Percentiles rank a stretch among this genome's conserved stretches.
Evolutionary conservation across 2,888 invertebrate genomes (phyloP).

Genomic region (Pherbina coryleti): DNA sequence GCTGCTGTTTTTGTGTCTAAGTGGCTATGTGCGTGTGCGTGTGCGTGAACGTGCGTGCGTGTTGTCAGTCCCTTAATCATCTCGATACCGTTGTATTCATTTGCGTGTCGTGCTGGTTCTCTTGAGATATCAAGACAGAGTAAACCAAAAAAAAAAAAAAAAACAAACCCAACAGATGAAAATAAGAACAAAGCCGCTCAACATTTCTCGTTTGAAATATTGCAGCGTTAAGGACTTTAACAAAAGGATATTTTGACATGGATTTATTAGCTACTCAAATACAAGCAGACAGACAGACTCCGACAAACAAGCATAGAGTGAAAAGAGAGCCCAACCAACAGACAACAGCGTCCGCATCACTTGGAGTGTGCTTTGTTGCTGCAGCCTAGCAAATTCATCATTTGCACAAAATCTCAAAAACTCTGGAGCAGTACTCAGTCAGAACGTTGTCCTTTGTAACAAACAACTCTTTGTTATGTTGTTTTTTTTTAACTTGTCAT

Average conservation of each 20-base stretch:
- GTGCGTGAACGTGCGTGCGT: constrained; percentile 4
- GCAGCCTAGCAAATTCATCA: not conserved
- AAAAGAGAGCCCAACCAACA: no score
- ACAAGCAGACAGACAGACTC: not conserved
- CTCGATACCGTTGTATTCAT: constrained; percentile 14
- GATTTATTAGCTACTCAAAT: constrained; percentile 28
- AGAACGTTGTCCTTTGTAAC: no score
- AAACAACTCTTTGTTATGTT: no score
- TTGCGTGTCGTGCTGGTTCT: constrained; percentile 1
- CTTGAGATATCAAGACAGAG: no score
- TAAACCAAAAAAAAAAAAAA: not conserved
- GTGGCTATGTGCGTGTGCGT: not conserved
- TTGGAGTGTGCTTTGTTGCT: not conserved
- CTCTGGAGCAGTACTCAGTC: not conserved
- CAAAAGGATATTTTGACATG: constrained; percentile 33
- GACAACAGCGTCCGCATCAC: no score
- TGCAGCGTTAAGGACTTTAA: constrained; percentile 27
- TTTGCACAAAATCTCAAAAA: constrained; percentile 2
- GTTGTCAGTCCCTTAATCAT: constrained; percentile 31
- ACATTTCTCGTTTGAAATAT: constrained; percentile 19
- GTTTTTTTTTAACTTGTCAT: not conserved
- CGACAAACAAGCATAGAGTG: not conserved
- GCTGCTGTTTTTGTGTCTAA: not conserved
- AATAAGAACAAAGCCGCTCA: not conserved
- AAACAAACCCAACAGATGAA: not conserved